These are phyloP conservation scores for Paramormyrops kingsleyae DNA, from an alignment of 2,113 vertebrate species.

Conservation along the genomic window DNA sequence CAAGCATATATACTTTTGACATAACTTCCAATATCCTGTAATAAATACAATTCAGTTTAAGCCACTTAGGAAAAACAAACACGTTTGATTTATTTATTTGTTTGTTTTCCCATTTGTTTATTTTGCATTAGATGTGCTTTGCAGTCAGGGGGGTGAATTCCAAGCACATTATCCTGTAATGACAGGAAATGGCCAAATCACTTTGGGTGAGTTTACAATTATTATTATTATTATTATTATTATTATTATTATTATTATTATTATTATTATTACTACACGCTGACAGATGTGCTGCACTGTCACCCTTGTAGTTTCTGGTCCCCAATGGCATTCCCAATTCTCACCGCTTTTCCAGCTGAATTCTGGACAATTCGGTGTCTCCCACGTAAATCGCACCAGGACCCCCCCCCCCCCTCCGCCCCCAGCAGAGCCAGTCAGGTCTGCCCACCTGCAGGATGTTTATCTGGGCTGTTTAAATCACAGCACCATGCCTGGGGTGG, in stretches of 20 bases:
- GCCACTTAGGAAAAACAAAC: not conserved
- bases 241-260: not conserved
- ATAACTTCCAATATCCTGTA: not conserved
- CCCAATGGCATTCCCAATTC: constrained; percentile 11
- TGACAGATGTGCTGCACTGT: not conserved
- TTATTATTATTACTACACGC: not conserved
- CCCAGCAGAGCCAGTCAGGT: not conserved
- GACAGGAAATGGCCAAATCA: constrained; percentile 3
- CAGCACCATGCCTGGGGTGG: not conserved
- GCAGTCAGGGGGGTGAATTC: not conserved
- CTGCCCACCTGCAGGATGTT: not conserved
- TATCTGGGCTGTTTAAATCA: not conserved
- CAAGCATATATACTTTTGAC: not conserved
- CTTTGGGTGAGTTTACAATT: not conserved
- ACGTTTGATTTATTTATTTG: not conserved
- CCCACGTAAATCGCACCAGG: constrained; percentile 31
- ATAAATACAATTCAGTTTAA: not conserved
- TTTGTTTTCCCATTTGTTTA: not conserved
- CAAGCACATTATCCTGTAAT: not conserved
- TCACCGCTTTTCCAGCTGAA: constrained; percentile 22
- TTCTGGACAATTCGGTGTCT: constrained; percentile 15
- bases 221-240: constrained; percentile 3
- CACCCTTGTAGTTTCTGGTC: not conserved
- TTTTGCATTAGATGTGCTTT: not conserved
- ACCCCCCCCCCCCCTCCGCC: constrained; percentile 15